Evolutionary conservation across 2,113 vertebrate genomes (phyloP), one percentile per base, ranked within the genome.

Genomic region (Rhegmatorhina hoffmannsi): DNA sequence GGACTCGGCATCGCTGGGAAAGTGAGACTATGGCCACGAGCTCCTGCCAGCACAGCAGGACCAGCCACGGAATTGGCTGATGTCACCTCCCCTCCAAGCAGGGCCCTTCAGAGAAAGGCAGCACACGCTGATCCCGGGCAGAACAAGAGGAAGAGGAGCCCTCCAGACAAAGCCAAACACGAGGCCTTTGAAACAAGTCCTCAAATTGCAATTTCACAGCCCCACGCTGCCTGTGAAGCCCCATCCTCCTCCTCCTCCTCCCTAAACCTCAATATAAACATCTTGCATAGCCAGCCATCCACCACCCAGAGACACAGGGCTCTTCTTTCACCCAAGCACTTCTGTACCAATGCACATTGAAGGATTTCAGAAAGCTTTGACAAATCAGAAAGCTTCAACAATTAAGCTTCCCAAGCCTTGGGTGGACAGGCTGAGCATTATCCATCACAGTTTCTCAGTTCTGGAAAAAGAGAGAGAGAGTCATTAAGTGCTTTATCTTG

Each of bases 1-100:
- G 88, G 68, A 17, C 79, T 84, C 36, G 0, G 60, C 72, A 38
- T n/a, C 1, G 6, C 62, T 73, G 89, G 69, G 95, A 93, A 91
- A 97, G 72, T 77, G 96, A 96, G 87, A 94, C 20, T 20, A 95
- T 92, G 95, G 96, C 66, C 91, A 93, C 0, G 4, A 95, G 96
- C 52, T 92, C 58, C 55, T 29, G 64, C 43, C 2, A 2, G 60
- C 64, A 12, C 84, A 44, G 76, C 79, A 47, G 72, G 49, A 56
- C 69, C 89, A 66, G 84, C 25, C 2, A 1, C 33, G 5, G 58
- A 3, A 20, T 64, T 44, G 25, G 58, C 74, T 80, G 18, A 7
- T 25, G 84, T 66, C 90, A 44, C 56, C 80, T 78, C 13, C 0
- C 36, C 67, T 49, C 59, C 8, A 1, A 70, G 46, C 43, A 2